A percentile compares a stretch with the other conserved stretches of the same genome.
These are phyloP conservation scores for Nyctibius bracteatus DNA, from an alignment of 2,113 vertebrate genomes.

Conservation along the genomic window DNA sequence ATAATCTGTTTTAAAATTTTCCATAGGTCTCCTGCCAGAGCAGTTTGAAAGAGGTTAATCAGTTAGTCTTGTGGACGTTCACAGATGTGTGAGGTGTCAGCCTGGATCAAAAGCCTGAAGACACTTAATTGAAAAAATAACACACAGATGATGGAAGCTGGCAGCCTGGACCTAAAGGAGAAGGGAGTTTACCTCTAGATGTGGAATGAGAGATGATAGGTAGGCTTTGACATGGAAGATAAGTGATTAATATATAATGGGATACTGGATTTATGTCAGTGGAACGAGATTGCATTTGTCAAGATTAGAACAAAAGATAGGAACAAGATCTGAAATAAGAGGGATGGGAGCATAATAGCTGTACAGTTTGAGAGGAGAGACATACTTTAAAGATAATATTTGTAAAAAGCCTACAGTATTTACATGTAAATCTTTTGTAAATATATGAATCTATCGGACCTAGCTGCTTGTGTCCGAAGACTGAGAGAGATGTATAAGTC, in stretches of 20 bases:
- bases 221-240: slow-evolving; percentile 41
- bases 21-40: slow-evolving; percentile 15
- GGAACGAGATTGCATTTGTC: slow-evolving; percentile 31
- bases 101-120: slow-evolving; percentile 9
- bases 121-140: slow-evolving; percentile 52
- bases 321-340: slow-evolving; percentile 6
- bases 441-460: background rate
- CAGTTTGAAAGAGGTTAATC: background rate
- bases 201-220: slow-evolving; percentile 39
- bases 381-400: background rate
- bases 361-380: background rate
- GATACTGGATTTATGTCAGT: slow-evolving; percentile 41
- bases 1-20: slow-evolving; percentile 9
- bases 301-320: slow-evolving; percentile 40
- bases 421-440: background rate
- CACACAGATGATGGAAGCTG: slow-evolving; percentile 27
- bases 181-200: slow-evolving; percentile 21
- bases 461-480: background rate
- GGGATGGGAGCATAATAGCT: background rate
- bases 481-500: background rate
- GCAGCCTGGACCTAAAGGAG: slow-evolving; percentile 6
- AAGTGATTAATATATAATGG: slow-evolving; percentile 57
- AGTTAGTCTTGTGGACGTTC: background rate
- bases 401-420: background rate
- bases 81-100: background rate